A percentile compares a stretch with the other conserved stretches of the same genome.
Conservation (phyloP, 1,140 invertebrate genomes). For the Drosophila jambulina region DNA sequence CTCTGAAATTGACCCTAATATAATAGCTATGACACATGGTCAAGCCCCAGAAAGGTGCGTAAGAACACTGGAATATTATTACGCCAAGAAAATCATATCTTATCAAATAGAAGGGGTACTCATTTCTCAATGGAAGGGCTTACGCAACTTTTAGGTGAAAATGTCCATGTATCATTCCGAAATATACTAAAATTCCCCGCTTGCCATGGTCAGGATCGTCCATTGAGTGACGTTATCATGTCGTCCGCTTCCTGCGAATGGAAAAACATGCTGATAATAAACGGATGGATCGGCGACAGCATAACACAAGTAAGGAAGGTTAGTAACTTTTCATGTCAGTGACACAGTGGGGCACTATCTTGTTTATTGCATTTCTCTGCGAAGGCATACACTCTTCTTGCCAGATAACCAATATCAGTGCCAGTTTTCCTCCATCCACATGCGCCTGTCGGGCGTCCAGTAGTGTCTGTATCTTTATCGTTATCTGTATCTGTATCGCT, state of each 20-base stretch:
- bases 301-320: conserved; percentile 52
- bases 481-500: neutral
- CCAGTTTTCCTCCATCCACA: neutral
- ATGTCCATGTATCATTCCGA: neutral
- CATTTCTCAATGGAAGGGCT: conserved; percentile 23
- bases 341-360: conserved; percentile 64
- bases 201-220: conserved; percentile 23
- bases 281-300: conserved; percentile 22
- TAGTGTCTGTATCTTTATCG: neutral
- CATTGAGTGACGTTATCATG: neutral
- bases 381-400: neutral
- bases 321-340: conserved; percentile 70
- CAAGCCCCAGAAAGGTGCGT: conserved; percentile 8
- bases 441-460: neutral
- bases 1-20: conserved; percentile 27
- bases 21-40: conserved; percentile 26
- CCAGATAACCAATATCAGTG: conserved; percentile 50
- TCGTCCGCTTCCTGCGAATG: conserved; percentile 17
- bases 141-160: conserved; percentile 14
- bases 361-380: conserved; percentile 52
- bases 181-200: neutral
- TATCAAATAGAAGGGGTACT: conserved; percentile 6
- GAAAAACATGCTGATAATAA: neutral
- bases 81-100: conserved; percentile 4
- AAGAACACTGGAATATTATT: neutral